A percentile compares a stretch with the other conserved stretches of the same genome.
Conservation (phyloP, 2,113 vertebrate species). For the Microcebus ravelobensis region DNA sequence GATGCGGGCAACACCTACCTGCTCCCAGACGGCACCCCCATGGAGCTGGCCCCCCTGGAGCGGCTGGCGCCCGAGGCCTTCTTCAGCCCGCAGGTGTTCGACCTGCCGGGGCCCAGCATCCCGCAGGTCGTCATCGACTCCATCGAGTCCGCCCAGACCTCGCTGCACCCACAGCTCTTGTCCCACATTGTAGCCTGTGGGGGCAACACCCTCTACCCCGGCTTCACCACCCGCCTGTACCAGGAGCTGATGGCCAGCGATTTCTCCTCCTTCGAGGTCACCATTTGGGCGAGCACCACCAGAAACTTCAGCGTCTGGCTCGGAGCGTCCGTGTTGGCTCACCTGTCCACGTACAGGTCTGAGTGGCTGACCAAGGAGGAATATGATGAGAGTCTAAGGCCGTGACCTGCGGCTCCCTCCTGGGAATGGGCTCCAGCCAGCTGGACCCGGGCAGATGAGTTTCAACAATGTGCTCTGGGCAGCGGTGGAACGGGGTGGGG, state of each 20-base stretch:
- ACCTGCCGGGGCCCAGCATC: not conserved
- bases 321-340: conserved; percentile 89
- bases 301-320: conserved; percentile 89
- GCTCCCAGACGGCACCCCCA: not conserved
- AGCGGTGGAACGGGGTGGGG: no score
- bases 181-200: conserved; percentile 89
- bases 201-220: conserved; percentile 90
- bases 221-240: conserved; percentile 85
- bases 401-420: conserved; percentile 42
- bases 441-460: fast-evolving
- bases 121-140: not conserved
- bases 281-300: conserved; percentile 79
- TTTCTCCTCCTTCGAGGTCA: conserved; percentile 78
- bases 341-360: conserved; percentile 90
- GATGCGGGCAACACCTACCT: not conserved
- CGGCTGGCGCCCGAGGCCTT: conserved; percentile 56
- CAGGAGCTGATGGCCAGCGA: not conserved
- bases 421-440: fast-evolving
- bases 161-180: conserved; percentile 86
- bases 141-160: conserved; percentile 82
- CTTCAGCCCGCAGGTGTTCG: conserved; percentile 23
- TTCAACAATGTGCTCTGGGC: not conserved
- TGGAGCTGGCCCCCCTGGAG: conserved; percentile 55
- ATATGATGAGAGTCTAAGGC: conserved; percentile 80
- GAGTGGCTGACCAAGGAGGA: conserved; percentile 91